These are phyloP conservation scores for Pseudomyrmex flavicornis DNA, from an alignment of 1,140 invertebrate species.

Conservation along the genomic window DNA sequence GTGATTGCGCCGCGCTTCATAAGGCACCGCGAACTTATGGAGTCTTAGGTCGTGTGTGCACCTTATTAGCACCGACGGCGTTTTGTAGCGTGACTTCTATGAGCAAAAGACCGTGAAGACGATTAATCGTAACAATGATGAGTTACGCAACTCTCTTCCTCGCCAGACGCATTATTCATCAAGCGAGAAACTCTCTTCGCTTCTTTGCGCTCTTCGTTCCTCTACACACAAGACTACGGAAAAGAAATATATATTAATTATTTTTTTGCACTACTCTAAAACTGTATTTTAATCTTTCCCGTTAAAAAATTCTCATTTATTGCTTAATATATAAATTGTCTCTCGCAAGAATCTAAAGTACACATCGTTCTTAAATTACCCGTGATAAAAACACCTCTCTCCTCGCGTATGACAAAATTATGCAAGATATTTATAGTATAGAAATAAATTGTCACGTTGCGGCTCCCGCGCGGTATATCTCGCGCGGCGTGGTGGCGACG, in stretches of 20 bases:
- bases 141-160: not conserved
- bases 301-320: not conserved
- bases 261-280: not conserved
- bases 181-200: not conserved
- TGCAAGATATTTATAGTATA: too few species aligned
- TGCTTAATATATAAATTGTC: not conserved
- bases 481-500: slow-evolving; percentile 10
- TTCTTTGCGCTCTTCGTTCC: not conserved
- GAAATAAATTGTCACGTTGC: not conserved
- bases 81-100: slow-evolving; percentile 19
- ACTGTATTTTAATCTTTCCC: not conserved
- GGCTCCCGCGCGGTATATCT: not conserved
- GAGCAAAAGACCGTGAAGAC: slow-evolving; percentile 1
- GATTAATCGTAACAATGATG: slow-evolving; percentile 8
- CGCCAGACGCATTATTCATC: not conserved
- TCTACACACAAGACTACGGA: not conserved
- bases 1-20: slow-evolving; percentile 27
- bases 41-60: slow-evolving; percentile 32
- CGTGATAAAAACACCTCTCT: not conserved
- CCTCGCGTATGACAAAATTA: not conserved
- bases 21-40: slow-evolving; percentile 28
- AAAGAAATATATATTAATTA: not conserved
- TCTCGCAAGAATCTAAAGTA: not conserved
- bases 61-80: slow-evolving; percentile 32
- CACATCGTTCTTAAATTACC: not conserved